A percentile compares a stretch with the other conserved stretches of the same genome.
Conservation (phyloP, 2,113 vertebrate genomes). For the Trogon surrucura region DNA sequence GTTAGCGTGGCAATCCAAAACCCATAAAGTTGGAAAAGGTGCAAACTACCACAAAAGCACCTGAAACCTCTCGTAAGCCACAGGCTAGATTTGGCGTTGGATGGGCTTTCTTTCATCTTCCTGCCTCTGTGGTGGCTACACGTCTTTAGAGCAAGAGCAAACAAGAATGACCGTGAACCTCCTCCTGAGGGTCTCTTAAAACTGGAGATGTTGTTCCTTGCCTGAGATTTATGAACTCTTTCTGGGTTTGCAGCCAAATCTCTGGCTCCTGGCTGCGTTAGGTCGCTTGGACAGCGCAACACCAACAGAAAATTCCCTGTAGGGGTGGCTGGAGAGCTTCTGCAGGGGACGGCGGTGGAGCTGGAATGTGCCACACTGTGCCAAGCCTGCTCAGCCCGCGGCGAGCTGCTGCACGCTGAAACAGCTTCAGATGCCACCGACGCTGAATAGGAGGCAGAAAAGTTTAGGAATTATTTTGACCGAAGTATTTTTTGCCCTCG, state of each 20-base stretch:
- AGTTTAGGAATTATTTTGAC: background rate
- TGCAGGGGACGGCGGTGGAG: background rate
- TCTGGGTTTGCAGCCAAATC: background rate
- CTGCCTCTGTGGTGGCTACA: background rate
- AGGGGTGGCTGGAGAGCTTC: background rate
- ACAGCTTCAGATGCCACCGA: background rate
- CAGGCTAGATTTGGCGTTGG: fast-evolving
- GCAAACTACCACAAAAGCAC: background rate
- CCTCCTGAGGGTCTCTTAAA: background rate
- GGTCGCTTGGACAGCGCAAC: background rate
- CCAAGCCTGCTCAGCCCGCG: background rate
- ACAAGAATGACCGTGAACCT: background rate
- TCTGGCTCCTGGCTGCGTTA: background rate
- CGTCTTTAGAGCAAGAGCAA: background rate
- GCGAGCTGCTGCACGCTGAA: background rate
- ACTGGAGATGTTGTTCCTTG: background rate
- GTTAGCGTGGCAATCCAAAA: background rate
- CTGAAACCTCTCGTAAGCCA: background rate
- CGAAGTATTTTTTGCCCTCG: background rate
- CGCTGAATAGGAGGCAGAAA: background rate
- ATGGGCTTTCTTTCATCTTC: background rate
- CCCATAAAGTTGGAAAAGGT: background rate
- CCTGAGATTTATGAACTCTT: background rate
- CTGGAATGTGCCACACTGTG: background rate
- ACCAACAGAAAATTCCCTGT: background rate